Conservation (phyloP, 53 echinoderm and acorn worm genomes). For the Echinarachnius parma region DNA sequence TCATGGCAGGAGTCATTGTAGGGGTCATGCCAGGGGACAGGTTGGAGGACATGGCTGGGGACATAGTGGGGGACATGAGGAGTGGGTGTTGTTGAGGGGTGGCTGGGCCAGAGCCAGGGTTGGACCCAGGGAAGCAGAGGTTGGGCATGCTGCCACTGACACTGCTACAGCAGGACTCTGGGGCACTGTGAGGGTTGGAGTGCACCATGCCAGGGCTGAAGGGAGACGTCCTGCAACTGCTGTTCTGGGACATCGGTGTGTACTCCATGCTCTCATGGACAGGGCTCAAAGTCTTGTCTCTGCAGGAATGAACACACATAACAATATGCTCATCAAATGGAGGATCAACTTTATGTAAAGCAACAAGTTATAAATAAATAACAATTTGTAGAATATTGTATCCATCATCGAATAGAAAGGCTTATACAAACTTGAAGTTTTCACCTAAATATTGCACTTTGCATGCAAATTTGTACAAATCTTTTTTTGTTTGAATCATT, state of each 20-base stretch:
- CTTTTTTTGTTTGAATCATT: too few relatives aligned
- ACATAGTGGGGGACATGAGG: slow-evolving; percentile 9
- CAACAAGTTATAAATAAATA: too few relatives aligned
- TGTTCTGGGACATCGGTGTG: slow-evolving; percentile 8
- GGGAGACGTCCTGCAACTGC: slow-evolving; percentile 36
- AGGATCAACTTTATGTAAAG: too few relatives aligned
- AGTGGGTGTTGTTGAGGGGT: slow-evolving; percentile 7
- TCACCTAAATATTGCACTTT: too few relatives aligned
- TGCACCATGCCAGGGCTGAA: slow-evolving; percentile 42
- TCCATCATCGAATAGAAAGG: too few relatives aligned
- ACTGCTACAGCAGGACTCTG: slow-evolving; percentile 45
- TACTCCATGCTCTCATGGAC: slow-evolving; percentile 27
- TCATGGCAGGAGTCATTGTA: too few relatives aligned
- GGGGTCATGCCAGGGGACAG: too few relatives aligned
- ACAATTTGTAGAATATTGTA: too few relatives aligned
- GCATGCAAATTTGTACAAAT: too few relatives aligned
- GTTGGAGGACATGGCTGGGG: neutral
- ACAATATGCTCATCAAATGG: neutral
- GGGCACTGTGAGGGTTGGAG: slow-evolving; percentile 33
- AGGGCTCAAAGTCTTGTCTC: slow-evolving; percentile 36
- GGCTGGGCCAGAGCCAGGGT: slow-evolving; percentile 12
- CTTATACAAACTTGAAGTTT: too few relatives aligned
- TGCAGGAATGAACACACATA: slow-evolving; percentile 5
- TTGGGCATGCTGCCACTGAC: slow-evolving; percentile 83
- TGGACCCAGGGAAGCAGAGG: slow-evolving; percentile 42